A percentile compares a stretch with the other conserved stretches of the same genome.
These are phyloP conservation scores for Caenorhabditis virilis DNA, from an alignment of 2,888 invertebrate species.

Conservation along the genomic window DNA sequence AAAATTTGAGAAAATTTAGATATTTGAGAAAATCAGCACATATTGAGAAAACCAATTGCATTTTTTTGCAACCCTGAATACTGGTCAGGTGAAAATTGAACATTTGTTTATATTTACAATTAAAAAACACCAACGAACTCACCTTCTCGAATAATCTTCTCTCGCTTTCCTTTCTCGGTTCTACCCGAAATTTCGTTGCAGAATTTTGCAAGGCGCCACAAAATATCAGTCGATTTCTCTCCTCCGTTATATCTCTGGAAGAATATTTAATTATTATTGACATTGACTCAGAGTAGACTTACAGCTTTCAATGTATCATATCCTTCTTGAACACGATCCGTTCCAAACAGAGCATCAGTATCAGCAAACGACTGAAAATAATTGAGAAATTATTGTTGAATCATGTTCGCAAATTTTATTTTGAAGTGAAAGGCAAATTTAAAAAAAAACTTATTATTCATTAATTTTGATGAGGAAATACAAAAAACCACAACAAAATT, in stretches of 20 bases:
- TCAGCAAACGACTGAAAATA: constrained; percentile 28
- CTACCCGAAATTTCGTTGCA: constrained; percentile 44
- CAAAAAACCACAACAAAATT: not conserved
- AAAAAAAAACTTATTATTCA: constrained; percentile 5
- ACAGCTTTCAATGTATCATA: constrained; percentile 51
- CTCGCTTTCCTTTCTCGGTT: constrained; percentile 48
- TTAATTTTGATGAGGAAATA: not conserved
- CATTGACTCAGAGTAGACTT: not conserved
- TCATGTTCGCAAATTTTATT: too few species aligned
- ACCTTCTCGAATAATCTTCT: constrained; percentile 57
- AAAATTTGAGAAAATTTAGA: too few species aligned
- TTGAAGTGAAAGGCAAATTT: too few species aligned
- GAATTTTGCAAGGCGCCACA: constrained; percentile 60
- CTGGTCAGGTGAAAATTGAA: too few species aligned
- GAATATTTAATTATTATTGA: not conserved
- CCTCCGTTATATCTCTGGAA: constrained; percentile 42
- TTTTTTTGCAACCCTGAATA: too few species aligned
- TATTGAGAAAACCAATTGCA: too few species aligned
- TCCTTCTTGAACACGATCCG: constrained; percentile 37
- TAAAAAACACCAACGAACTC: not conserved
- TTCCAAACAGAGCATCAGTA: constrained; percentile 34
- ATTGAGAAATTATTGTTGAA: not conserved
- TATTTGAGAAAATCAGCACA: too few species aligned
- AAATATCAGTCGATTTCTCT: constrained; percentile 46
- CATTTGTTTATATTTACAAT: too few species aligned